Percentiles rank a stretch among this genome's conserved stretches.
Evolutionary conservation across 2,888 invertebrate species (phyloP).

Genomic region (Pseudococcus jackbeardsleyi): DNA sequence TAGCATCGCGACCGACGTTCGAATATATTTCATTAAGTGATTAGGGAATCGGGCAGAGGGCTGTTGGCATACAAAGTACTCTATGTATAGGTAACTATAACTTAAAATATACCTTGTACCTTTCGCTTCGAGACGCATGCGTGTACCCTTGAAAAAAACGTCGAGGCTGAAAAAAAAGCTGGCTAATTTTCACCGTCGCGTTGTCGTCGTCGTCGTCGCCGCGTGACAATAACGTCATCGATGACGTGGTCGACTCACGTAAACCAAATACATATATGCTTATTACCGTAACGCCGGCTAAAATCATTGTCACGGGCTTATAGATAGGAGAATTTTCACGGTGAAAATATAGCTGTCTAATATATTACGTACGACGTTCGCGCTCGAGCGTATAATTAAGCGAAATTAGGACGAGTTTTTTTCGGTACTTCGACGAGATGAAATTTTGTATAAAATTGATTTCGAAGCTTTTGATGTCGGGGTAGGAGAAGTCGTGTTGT

Average conservation of each 20-base stretch:
- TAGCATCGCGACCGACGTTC: no score
- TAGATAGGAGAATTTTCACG: not conserved
- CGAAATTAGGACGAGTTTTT: not conserved
- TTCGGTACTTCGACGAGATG: not conserved
- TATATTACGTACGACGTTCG: no score
- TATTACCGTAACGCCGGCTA: no score
- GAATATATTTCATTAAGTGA: no score
- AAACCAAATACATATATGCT: no score
- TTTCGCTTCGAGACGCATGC: not conserved
- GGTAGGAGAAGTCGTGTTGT: not conserved
- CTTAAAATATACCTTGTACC: no score
- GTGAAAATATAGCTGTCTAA: not conserved
- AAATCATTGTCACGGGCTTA: no score
- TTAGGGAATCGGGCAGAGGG: no score
- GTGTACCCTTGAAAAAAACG: not conserved
- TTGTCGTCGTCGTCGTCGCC: not conserved
- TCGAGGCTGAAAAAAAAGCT: slow-evolving; percentile 10
- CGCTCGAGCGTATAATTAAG: not conserved
- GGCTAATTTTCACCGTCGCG: slow-evolving; percentile 9
- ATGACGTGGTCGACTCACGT: not conserved
- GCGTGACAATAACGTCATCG: not conserved
- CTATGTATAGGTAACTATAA: no score
- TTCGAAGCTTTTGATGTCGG: not conserved
- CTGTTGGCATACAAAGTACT: no score
- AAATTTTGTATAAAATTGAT: not conserved